Base-by-base conservation (phyloP, 2,888 invertebrate species). In the Pasiphila rectangulata region DNA sequence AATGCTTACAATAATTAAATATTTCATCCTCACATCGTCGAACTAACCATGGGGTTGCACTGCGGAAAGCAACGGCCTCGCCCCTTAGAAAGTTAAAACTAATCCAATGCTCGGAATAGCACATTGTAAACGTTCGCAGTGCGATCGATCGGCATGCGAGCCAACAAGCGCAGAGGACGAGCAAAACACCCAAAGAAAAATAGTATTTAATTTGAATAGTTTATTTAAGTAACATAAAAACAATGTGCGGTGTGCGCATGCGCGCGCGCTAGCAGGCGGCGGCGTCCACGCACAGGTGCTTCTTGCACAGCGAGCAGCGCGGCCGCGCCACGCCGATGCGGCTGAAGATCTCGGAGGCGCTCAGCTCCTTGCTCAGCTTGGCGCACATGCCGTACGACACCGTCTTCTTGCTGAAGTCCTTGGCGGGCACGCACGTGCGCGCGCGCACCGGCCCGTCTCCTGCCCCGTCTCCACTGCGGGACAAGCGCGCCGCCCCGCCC, bases 321-420 rank as follows among this genome's bases (percentile, higher is more conserved):
- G 87, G 87, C 40, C 86, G 67, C 43, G 66, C 72, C 4, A 87
- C 86, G 1, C 80, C 72, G 53, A 88, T 79, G 23, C 83, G 76
- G 1, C 85, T 83, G 72, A 88, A 87, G 42, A 87, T 86, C 64
- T 87, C 86, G 0, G 86, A 85, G 0, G 85, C 79, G 0, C 84
- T 80, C 53, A 88, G 64, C 62, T 88, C 87, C 63, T 83, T 83
- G 67, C 85, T 83, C 21, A 87, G 69, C 59, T 85, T 84, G 57
- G 75, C 78, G 73, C 87, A 88, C 83, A 85, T 85, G 5, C 77
- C 71, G 64, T 87, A 84, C 1, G 87, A 82, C 15, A 88, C 85
- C 2, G 79, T 75, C 68, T 85, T 85, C 78, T 85, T 87, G 51
- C 78, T 72, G 69, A 88, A 87, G 57, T 86, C 84, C 63, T 84